Evolutionary conservation across 2,888 invertebrate species (phyloP).

Genomic region (Hirtodrosophila duncani): DNA sequence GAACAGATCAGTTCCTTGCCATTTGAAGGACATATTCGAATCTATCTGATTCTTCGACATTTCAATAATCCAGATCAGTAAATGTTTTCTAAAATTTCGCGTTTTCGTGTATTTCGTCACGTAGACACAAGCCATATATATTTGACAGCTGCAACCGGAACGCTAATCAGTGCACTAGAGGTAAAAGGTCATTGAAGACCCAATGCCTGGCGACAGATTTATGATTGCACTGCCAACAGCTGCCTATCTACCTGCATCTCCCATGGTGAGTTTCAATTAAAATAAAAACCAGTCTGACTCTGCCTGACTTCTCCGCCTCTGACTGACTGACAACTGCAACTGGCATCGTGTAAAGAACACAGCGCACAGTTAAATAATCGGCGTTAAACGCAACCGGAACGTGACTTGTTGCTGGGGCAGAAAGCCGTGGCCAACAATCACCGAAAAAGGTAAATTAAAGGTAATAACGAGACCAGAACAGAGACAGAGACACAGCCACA

Average conservation of each 20-base stretch:
- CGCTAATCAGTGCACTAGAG: constrained; percentile 27
- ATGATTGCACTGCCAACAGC: constrained; percentile 28
- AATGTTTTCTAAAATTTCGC: too few relatives aligned
- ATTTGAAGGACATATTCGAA: background rate
- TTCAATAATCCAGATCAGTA: background rate
- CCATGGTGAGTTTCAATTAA: background rate
- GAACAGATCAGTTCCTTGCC: too few relatives aligned
- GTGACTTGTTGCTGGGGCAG: constrained; percentile 50
- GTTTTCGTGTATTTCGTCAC: constrained; percentile 24
- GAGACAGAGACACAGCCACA: constrained; percentile 1
- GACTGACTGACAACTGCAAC: constrained; percentile 32
- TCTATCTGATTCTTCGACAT: background rate
- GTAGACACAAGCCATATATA: constrained; percentile 16
- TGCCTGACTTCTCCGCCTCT: constrained; percentile 21
- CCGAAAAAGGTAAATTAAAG: constrained; percentile 47
- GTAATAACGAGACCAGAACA: constrained; percentile 45
- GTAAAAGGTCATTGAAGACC: constrained; percentile 43
- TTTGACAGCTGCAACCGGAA: constrained; percentile 38
- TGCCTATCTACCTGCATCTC: constrained; percentile 1
- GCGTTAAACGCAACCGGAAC: constrained; percentile 43
- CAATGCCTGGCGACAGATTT: constrained; percentile 19
- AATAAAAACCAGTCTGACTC: constrained; percentile 45
- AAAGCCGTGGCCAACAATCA: constrained; percentile 48
- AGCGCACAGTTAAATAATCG: constrained; percentile 43
- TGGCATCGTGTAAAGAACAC: constrained; percentile 32